Conservation (phyloP, 2,888 invertebrate species). For the Hypomecis atomaria region DNA sequence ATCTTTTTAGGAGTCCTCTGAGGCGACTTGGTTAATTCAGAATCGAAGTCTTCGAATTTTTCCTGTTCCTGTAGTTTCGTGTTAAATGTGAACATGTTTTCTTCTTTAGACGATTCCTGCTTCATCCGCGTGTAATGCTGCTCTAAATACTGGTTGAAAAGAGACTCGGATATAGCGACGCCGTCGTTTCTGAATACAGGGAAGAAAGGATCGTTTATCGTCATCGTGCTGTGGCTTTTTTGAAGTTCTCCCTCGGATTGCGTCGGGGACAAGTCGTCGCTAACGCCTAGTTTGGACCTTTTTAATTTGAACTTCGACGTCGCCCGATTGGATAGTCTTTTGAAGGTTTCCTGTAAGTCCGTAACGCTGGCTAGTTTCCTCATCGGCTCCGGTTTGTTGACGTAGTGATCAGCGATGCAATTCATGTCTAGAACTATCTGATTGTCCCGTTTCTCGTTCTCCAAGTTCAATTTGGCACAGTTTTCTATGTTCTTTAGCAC, state of each 20-base stretch:
- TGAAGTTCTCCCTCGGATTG: conserved; percentile 58
- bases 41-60: conserved; percentile 80
- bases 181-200: conserved; percentile 91
- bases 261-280: conserved; percentile 60
- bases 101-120: conserved; percentile 71
- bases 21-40: conserved; percentile 72
- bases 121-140: conserved; percentile 86
- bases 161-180: conserved; percentile 87
- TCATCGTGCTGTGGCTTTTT: conserved; percentile 84
- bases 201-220: conserved; percentile 91
- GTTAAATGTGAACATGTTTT: conserved; percentile 75
- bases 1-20: conserved; percentile 76
- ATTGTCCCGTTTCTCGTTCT: conserved; percentile 69
- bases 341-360: conserved; percentile 86
- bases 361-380: conserved; percentile 84
- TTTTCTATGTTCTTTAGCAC: conserved; percentile 72
- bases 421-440: conserved; percentile 71
- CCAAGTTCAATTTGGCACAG: conserved; percentile 60
- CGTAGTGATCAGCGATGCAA: conserved; percentile 77
- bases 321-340: conserved; percentile 83
- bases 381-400: conserved; percentile 77
- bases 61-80: conserved; percentile 70
- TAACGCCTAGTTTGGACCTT: conserved; percentile 55
- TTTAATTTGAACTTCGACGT: conserved; percentile 83
- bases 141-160: conserved; percentile 89